Evolutionary conservation across 2,113 vertebrate species (phyloP).

Genomic region (Trinectes maculatus): DNA sequence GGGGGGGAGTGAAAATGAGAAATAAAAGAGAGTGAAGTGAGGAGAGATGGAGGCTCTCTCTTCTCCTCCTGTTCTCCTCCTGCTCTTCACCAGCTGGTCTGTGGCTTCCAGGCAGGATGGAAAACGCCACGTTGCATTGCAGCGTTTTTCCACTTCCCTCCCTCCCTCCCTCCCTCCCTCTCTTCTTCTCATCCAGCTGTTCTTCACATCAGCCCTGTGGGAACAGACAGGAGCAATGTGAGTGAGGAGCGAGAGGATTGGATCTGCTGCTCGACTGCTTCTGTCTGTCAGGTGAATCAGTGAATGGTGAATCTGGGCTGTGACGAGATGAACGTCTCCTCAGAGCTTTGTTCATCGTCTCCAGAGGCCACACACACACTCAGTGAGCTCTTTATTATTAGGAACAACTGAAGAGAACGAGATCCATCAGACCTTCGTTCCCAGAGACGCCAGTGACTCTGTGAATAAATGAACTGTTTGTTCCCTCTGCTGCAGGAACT

Average conservation of each 20-base stretch:
- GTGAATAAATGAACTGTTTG: not conserved
- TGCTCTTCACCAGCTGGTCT: slow-evolving; percentile 38
- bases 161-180: slow-evolving; percentile 31
- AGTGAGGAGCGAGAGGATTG: not conserved
- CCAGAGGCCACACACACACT: not conserved
- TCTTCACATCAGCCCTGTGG: slow-evolving; percentile 65
- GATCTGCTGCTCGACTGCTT: slow-evolving; percentile 19
- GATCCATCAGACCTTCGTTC: too few relatives aligned
- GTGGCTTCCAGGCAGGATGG: slow-evolving; percentile 66
- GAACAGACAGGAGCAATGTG: slow-evolving; percentile 68
- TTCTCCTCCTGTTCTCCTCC: slow-evolving; percentile 4
- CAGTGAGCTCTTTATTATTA: not conserved
- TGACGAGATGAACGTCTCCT: slow-evolving; percentile 18
- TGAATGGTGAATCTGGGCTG: not conserved
- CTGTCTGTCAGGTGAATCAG: slow-evolving; percentile 54
- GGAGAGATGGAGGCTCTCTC: not conserved
- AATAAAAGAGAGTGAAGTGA: slow-evolving; percentile 2
- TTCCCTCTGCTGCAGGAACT: not conserved
- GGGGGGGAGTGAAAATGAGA: not conserved
- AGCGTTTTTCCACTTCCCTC: slow-evolving; percentile 35
- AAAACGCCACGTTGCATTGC: slow-evolving; percentile 84
- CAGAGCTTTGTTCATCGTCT: not conserved
- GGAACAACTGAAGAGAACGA: not conserved
- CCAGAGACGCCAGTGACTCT: not conserved
- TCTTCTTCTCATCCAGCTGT: slow-evolving; percentile 77